Evolutionary conservation across 2,797 vertebrate genomes (phyloP).

Genomic region (Sciaenops ocellatus): DNA sequence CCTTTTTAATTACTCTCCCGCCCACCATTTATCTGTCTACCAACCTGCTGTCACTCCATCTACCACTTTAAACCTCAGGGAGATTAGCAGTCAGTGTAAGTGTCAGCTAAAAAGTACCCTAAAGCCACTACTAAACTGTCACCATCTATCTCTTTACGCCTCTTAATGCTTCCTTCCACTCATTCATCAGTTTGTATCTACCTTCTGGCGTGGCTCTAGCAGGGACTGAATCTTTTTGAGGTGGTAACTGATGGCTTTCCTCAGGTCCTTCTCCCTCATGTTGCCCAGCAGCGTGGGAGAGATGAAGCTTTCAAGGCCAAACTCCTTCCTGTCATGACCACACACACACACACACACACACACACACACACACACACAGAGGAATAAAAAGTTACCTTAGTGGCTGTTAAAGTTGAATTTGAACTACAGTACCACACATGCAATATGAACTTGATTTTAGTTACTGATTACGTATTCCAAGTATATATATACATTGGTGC

Average conservation of each 20-base stretch:
- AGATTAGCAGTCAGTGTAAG: constrained; percentile 38
- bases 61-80: constrained; percentile 24
- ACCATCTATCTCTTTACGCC: constrained; percentile 34
- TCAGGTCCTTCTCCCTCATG: constrained; percentile 98
- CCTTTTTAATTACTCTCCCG: constrained; percentile 37
- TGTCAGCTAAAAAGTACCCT: constrained; percentile 46
- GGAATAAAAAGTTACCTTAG: constrained; percentile 1
- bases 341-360: constrained; percentile 14
- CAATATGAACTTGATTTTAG: neutral
- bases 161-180: constrained; percentile 29
- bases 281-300: constrained; percentile 97
- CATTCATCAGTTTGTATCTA: constrained; percentile 65
- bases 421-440: neutral
- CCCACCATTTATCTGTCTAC: constrained; percentile 32
- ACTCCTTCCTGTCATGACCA: constrained; percentile 90
- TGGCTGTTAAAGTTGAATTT: neutral
- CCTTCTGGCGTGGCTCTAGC: constrained; percentile 97
- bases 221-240: constrained; percentile 97
- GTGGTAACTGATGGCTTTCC: constrained; percentile 97
- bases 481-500: neutral
- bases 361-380: constrained; percentile 37
- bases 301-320: constrained; percentile 98
- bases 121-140: constrained; percentile 35
- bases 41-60: constrained; percentile 24
- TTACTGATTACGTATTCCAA: neutral